Evolutionary conservation across 1,140 invertebrate genomes (phyloP), one percentile per base, ranked within the genome.

Genomic region (Scaptomyza pallida): DNA sequence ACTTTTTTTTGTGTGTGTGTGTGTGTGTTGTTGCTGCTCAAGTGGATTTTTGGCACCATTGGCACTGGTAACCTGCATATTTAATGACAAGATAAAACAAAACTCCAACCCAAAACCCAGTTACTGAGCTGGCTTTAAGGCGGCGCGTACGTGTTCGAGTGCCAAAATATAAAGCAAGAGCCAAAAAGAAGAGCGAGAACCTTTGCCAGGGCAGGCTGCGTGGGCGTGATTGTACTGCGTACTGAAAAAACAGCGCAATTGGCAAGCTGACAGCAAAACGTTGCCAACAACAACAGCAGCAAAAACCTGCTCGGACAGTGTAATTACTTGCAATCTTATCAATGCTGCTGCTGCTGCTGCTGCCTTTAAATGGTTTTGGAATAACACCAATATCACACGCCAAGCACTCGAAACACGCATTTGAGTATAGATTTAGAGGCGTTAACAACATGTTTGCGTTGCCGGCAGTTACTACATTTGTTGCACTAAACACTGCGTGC

Each of bases 51-150:
- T 88, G 83, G 83, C 83, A 89, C 74, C 86, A 75, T 82, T 86
- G 86, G 86, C 86, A 89, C 86, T 89, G 72, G 61, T 89, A 89
- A 89, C 86, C 86, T 89, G 86, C 88, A 89, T 89, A 86, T 85
- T 89, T 89, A 89, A 89, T 89, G 86, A 86, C 78, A 75, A 81
- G 65, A 60, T 40, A 12, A 2, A 37, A 37, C 33, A 2, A 37
- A 37, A 37, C 33, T 12, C 33, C 9, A n/a, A 37, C 12, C 12
- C 12, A 12, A 26, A 26, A 37, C 33, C 33, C 12, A 37, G 33
- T n/a, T 37, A 12, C 3, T 17, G 5, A 0, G 21, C 12, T 2
- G n/a, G 17, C 17, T 37, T n/a, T 16, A 16, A 17, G 30, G 17
- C 52, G 30, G 17, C 52, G 33, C 43, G 78, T 86, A 88, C 82